A percentile compares a stretch with the other conserved stretches of the same genome.
Conservation (phyloP, 2,113 vertebrate species). For the Labeo rohita region DNA sequence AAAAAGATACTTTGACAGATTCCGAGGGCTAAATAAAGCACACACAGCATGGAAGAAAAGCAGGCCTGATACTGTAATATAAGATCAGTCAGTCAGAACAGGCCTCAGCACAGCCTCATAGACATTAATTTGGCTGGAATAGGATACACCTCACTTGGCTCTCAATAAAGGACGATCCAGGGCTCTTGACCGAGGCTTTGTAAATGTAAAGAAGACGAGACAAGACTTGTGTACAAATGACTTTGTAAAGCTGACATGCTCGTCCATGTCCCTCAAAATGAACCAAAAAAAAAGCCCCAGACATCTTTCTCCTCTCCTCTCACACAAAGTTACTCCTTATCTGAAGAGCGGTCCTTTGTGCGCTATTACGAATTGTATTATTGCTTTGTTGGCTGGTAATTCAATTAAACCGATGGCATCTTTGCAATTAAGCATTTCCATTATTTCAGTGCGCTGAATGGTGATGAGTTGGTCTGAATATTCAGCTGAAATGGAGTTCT, state of each 20-base stretch:
- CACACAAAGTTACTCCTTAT: conserved; percentile 46
- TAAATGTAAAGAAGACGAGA: conserved; percentile 31
- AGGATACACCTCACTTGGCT: conserved; percentile 67
- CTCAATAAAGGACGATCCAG: conserved; percentile 56
- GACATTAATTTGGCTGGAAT: conserved; percentile 62
- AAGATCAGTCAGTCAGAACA: conserved; percentile 31
- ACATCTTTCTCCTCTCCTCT: conserved; percentile 53
- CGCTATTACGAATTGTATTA: conserved; percentile 66
- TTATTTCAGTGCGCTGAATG: conserved; percentile 60
- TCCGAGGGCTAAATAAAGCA: not conserved
- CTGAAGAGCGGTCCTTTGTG: conserved; percentile 49
- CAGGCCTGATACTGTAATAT: conserved; percentile 23
- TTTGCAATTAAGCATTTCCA: conserved; percentile 66
- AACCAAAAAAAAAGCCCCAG: not conserved
- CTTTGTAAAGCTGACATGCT: conserved; percentile 39
- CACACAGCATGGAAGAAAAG: not conserved
- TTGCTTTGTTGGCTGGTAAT: conserved; percentile 68
- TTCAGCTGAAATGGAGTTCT: conserved; percentile 69
- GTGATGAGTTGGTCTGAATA: conserved; percentile 58
- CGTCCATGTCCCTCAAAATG: not conserved
- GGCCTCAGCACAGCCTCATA: conserved; percentile 17
- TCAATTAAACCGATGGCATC: conserved; percentile 80
- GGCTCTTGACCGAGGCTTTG: conserved; percentile 43
- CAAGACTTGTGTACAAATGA: conserved; percentile 23
- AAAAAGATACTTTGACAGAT: not conserved